Conservation (phyloP, 2,888 invertebrate genomes). For the Galerucella nymphaeae region DNA sequence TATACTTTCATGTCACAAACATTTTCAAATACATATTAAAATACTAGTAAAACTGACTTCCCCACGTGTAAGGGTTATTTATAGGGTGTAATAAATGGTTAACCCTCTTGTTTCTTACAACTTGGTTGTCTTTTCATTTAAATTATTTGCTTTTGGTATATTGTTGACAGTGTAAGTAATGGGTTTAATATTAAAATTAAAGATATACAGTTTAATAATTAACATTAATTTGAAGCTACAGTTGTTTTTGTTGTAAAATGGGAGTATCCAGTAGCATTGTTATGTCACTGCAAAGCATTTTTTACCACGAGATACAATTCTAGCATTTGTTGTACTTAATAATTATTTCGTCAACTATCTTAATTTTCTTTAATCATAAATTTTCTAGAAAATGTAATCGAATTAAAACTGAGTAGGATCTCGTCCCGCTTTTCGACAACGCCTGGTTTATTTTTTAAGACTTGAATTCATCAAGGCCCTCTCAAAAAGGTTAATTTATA, state of each 20-base stretch:
- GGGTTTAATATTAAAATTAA: not conserved
- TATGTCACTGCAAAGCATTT: too few relatives aligned
- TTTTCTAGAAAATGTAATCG: constrained; percentile 46
- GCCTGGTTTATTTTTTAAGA: constrained; percentile 8
- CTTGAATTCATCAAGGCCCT: constrained; percentile 1
- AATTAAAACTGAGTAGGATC: constrained; percentile 46
- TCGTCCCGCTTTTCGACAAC: constrained; percentile 1
- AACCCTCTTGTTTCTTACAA: constrained; percentile 34
- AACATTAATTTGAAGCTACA: not conserved
- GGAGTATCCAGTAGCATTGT: too few relatives aligned
- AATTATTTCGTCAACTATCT: constrained; percentile 27
- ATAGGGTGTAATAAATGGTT: constrained; percentile 38
- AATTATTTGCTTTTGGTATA: constrained; percentile 4
- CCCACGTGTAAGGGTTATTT: constrained; percentile 27
- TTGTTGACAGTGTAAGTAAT: constrained; percentile 2
- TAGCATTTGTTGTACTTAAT: too few relatives aligned
- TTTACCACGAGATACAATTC: too few relatives aligned
- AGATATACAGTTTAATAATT: not conserved
- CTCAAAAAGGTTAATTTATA: not conserved
- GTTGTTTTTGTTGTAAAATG: not conserved
- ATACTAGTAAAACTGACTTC: constrained; percentile 3
- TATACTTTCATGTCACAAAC: not conserved
- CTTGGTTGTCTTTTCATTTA: constrained; percentile 30
- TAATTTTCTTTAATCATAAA: constrained; percentile 52
- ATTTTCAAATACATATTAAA: constrained; percentile 5